Base-by-base conservation (phyloP, 2,888 invertebrate species). In the Aplocera efformata region DNA sequence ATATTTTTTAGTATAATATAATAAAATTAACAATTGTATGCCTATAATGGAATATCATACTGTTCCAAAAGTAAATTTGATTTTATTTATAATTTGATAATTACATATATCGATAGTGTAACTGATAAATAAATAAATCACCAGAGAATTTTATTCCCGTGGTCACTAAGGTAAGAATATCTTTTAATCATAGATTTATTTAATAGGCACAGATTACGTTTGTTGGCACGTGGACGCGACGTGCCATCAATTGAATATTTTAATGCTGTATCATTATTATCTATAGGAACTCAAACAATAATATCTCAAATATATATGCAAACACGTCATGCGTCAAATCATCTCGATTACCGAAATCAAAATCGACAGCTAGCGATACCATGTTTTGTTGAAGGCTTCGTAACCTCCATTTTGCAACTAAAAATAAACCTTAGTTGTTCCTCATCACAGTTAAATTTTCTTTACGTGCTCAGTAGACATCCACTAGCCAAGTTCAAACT, bases 281-380 rank as follows among this genome's bases (percentile, higher is more conserved):
- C 22, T 21, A 10, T 0, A 2, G 9, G 20, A 30, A 10, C 10
- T 27, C 33, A 21, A 28, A 35, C 32, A 41, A 48, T 27, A 31
- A 39, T 36, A 48, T 48, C 33, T 33, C 6, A 35, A 31, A 44
- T 33, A 33, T 28, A 9, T 30, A 37, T n/a, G 30, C 30, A 28
- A 48, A 30, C 38, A 38, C 39, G 39, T 42, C 44, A 36, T 30
- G 39, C 35, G 25, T 42, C 24, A 30, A 32, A 55, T 57, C 56
- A 56, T 63, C 61, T 63, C 70, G 72, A 73, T 77, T 74, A 72
- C 69, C 72, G 63, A 78, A 76, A 77, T 78, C 72, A 70, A 70
- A 72, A 73, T 74, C 72, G 72, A 76, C 75, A 72, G 79, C 70
- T 73, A 79, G 77, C 70, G 73, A 79, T 79, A 78, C 60, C 54